These are phyloP conservation scores for Osmoderma eremita DNA, from an alignment of 2,888 invertebrate species.

Conservation along the genomic window DNA sequence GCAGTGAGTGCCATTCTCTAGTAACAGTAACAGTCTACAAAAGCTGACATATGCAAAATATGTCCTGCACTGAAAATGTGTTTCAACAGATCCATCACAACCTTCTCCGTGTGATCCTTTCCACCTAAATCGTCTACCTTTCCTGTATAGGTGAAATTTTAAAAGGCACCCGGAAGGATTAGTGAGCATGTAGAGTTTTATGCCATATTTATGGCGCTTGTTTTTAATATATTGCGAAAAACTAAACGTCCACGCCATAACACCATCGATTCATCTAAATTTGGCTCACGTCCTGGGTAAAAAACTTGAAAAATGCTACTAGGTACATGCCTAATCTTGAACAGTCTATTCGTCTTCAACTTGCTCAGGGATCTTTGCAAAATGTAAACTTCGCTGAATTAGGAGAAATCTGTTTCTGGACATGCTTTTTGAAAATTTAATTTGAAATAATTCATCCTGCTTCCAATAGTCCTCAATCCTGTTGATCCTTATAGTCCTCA, in stretches of 20 bases:
- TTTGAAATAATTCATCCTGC: background rate
- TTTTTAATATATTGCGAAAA: no score
- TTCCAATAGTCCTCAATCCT: slow-evolving; percentile 5
- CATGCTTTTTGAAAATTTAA: slow-evolving; percentile 54
- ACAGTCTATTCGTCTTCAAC: slow-evolving; percentile 46
- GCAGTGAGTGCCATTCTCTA: slow-evolving; percentile 21
- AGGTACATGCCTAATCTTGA: slow-evolving; percentile 55
- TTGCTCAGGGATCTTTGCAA: slow-evolving; percentile 48
- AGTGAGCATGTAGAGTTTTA: slow-evolving; percentile 51
- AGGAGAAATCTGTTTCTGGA: slow-evolving; percentile 55
- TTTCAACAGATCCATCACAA: slow-evolving; percentile 46
- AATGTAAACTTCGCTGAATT: slow-evolving; percentile 57
- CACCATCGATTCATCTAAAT: slow-evolving; percentile 48
- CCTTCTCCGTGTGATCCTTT: slow-evolving; percentile 49
- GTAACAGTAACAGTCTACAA: slow-evolving; percentile 3
- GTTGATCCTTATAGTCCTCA: background rate
- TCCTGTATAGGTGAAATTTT: slow-evolving; percentile 51
- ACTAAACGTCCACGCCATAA: slow-evolving; percentile 49
- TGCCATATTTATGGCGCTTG: slow-evolving; percentile 54
- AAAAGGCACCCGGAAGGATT: slow-evolving; percentile 47
- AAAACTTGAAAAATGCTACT: slow-evolving; percentile 56
- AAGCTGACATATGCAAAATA: slow-evolving; percentile 43
- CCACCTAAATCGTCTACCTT: slow-evolving; percentile 44
- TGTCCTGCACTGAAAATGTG: slow-evolving; percentile 46
- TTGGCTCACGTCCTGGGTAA: slow-evolving; percentile 47